Evolutionary conservation across 2,797 vertebrate species (phyloP).

Genomic region (Sibirionetta formosa): DNA sequence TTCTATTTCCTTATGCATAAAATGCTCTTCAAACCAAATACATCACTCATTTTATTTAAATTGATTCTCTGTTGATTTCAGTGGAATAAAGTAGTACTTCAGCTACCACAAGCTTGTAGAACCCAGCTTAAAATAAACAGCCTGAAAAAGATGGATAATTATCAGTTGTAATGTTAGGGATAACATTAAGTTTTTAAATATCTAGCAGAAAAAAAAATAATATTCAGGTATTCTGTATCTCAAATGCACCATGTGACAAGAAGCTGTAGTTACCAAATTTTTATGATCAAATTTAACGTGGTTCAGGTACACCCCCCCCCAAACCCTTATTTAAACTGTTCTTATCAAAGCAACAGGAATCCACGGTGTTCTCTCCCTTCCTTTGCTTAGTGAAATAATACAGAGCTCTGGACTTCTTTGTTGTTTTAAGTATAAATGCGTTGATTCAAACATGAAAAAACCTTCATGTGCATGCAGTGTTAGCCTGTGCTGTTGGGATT

Average conservation of each 20-base stretch:
- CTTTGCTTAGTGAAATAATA: not conserved
- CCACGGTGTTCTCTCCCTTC: not conserved
- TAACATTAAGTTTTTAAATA: not conserved
- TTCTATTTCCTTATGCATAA: not conserved
- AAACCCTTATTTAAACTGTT: not conserved
- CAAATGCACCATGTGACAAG: not conserved
- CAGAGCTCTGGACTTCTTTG: not conserved
- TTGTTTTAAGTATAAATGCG: not conserved
- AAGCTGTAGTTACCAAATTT: not conserved
- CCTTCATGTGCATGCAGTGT: not conserved
- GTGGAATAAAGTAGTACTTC: not conserved
- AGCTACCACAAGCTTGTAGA: not conserved
- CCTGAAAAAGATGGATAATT: not conserved
- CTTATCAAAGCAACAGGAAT: not conserved
- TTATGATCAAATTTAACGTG: not conserved
- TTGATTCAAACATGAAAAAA: not conserved
- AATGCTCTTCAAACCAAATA: not conserved
- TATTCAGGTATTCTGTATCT: not conserved
- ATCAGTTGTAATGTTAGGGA: not conserved
- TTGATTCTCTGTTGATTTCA: not conserved
- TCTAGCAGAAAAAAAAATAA: not conserved
- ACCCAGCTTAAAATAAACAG: not conserved
- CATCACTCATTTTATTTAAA: not conserved
- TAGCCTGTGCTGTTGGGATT: not conserved
- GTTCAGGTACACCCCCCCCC: too few species aligned